Conservation (phyloP, 2,888 invertebrate genomes). For the Protonemura montana region DNA sequence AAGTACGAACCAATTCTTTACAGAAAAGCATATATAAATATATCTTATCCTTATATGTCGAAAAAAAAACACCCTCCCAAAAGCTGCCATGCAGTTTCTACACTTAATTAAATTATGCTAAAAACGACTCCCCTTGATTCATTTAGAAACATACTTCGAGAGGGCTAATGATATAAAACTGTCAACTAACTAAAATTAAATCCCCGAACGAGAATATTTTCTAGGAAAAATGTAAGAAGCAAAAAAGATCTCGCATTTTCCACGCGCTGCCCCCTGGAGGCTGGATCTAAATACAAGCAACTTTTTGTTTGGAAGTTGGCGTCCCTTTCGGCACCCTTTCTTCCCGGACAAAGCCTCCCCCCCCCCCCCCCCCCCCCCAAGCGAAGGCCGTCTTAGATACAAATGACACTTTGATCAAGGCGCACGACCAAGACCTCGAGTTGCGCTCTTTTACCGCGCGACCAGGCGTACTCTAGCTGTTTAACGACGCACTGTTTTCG, state of each 20-base stretch:
- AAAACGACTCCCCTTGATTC: not conserved
- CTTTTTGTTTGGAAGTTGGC: not conserved
- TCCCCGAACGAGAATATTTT: conserved; percentile 20
- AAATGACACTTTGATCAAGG: conserved; percentile 2
- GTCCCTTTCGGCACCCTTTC: not conserved
- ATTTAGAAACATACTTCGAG: conserved; percentile 26
- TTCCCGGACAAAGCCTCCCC: not conserved
- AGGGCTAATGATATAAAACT: not conserved
- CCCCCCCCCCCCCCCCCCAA: no score
- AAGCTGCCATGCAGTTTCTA: not conserved
- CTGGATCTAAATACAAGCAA: not conserved
- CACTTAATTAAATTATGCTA: conserved; percentile 22
- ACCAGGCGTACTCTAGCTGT: no score
- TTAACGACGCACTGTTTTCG: no score
- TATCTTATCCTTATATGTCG: not conserved
- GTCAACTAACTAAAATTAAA: not conserved
- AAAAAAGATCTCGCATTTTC: not conserved
- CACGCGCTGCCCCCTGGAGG: not conserved
- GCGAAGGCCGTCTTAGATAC: not conserved
- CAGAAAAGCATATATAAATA: not conserved
- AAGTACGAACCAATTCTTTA: not conserved
- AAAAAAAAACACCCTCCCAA: not conserved
- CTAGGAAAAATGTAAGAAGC: not conserved
- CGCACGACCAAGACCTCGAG: no score
- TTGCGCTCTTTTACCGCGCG: no score